Evolutionary conservation across 2,797 vertebrate species (phyloP).

Genomic region (Coluber constrictor): DNA sequence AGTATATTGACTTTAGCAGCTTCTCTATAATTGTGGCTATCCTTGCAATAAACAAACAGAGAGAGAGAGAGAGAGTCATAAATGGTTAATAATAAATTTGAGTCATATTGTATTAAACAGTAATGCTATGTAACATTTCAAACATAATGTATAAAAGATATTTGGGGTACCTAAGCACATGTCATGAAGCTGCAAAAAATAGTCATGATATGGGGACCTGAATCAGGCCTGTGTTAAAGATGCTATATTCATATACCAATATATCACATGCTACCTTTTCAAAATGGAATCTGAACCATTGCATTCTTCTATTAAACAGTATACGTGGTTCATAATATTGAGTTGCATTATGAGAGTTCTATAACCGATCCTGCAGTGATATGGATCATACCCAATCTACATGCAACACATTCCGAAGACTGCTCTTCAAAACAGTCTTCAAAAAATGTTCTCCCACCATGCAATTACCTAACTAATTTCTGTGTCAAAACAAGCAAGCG

Average conservation of each 20-base stretch:
- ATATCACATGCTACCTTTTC: neutral
- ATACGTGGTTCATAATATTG: neutral
- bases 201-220: neutral
- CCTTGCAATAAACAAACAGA: neutral
- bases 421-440: neutral
- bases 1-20: neutral
- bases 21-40: neutral
- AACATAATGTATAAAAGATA: neutral
- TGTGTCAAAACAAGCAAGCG: neutral
- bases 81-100: neutral
- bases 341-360: neutral
- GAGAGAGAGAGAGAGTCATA: accelerated
- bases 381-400: neutral
- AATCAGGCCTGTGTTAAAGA: neutral
- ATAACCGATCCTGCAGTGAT: neutral
- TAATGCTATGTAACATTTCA: neutral
- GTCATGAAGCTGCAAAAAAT: neutral
- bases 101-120: neutral
- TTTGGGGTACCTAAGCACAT: neutral
- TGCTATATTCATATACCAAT: neutral
- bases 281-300: neutral
- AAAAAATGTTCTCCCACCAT: neutral
- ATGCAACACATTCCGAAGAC: neutral
- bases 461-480: neutral
- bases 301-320: neutral